Conservation (phyloP, 2,113 vertebrate genomes). For the Crotalus horridus region DNA sequence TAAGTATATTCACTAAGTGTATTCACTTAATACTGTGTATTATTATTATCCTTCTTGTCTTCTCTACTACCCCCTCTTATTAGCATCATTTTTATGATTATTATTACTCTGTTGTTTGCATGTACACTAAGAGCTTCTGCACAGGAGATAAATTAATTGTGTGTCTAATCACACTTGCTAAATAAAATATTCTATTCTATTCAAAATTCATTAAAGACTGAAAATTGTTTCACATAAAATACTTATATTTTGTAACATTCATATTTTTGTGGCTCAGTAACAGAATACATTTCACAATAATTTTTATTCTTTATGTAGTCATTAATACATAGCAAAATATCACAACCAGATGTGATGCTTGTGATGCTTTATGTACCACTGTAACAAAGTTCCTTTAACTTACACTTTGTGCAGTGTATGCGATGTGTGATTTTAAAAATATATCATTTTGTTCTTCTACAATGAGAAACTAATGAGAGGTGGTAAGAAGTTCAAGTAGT, state of each 20-base stretch:
- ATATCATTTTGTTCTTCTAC: neutral
- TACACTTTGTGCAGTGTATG: conserved; percentile 11
- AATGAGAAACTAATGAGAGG: conserved; percentile 15
- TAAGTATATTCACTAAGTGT: neutral
- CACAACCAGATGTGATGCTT: neutral
- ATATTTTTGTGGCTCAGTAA: neutral
- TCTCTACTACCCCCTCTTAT: too few relatives aligned
- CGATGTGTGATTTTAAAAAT: neutral
- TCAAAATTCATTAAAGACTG: neutral
- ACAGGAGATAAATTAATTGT: too few relatives aligned
- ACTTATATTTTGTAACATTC: neutral
- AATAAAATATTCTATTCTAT: neutral
- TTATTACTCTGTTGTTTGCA: too few relatives aligned
- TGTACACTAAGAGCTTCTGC: too few relatives aligned
- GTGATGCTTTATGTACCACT: conserved; percentile 2
- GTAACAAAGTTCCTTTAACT: conserved; percentile 7
- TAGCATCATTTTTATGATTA: too few relatives aligned
- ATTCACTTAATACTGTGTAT: neutral
- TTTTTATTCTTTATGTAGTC: conserved; percentile 14
- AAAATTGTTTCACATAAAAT: neutral
- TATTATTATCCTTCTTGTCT: too few relatives aligned
- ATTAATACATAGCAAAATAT: neutral
- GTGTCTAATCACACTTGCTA: too few relatives aligned
- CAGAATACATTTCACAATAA: neutral
- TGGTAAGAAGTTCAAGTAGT: neutral